Base-by-base conservation (phyloP, 2,797 vertebrate genomes). In the Lycodopsis pacificus region DNA sequence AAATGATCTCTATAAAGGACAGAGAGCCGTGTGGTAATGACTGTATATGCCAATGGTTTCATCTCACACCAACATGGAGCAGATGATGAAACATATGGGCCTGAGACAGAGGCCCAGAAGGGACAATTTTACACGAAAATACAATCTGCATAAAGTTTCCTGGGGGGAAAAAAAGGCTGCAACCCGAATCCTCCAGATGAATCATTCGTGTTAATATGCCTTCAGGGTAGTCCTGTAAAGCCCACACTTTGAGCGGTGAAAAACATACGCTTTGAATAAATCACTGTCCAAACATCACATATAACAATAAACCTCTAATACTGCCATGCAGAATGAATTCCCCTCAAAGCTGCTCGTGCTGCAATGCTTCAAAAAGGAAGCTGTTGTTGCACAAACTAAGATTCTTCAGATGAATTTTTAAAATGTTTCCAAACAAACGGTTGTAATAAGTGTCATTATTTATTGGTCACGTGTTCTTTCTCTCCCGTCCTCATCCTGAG, bases 11-110 rank as follows among this genome's bases (percentile, higher is more conserved):
- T 68, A 51, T 59, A 17, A 34, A 42, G 34, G 8, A 0, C 34
- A 59, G 11, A n/a, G n/a, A 51, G 70, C 36, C 27, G 51, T 42
- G 46, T 27, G 58, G 11, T 76, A 72, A 80, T 65, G 61, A 51
- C 34, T 67, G 34, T 51, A 66, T 73, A 84, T 65, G 65, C 27
- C 71, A 66, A 80, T 79, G 30, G 36, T 1, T 77, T 81, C 3
- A 63, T 79, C 53, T 51, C 71, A 77, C 75, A 76, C 76, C 71
- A 54, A 51, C 71, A 11, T 1, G 71, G 57, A 78, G 62, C 81
- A 87, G 83, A 84, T 76, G 75, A 85, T 76, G 81, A 80, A 82
- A 81, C 89, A 91, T 85, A 86, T 87, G 87, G 80, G 62, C 32
- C 58, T 7, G 51, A 70, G 73, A 86, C 70, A 53, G 71, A 76